Base-by-base conservation (phyloP, 2,797 vertebrate genomes). In the Muraenolepis orangiensis region DNA sequence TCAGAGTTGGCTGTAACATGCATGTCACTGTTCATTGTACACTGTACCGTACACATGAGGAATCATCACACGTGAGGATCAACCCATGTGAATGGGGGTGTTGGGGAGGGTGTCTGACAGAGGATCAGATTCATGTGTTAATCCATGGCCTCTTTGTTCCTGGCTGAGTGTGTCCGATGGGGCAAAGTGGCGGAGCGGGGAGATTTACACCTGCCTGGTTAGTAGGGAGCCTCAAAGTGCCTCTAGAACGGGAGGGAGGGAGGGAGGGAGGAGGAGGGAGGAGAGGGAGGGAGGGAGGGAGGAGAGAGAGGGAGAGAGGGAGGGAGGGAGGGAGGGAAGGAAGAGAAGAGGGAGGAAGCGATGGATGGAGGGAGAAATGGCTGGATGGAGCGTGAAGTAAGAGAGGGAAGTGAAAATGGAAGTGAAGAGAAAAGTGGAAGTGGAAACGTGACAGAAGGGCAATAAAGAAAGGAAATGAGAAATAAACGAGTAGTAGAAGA, bases 111-210 rank as follows among this genome's bases (percentile, higher is more conserved):
- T 30, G 26, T 57, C 67, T 18, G 38, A 5, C 61, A 75, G 67
- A 79, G 78, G 77, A 86, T 87, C 82, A 84, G 83, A 87, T 88
- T 88, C 82, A 82, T 81, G 85, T 74, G 75, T 79, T 84, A 88
- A 90, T 91, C 84, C 36, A 91, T 91, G 81, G 76, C 76, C 80
- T 82, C 82, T 87, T 88, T 87, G 88, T 86, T 85, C 72, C 81
- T 76, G 74, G 51, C 76, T 76, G 79, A 76, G 81, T 82, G 80
- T 84, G 81, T 80, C 80, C 79, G 80, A 85, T 84, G 82, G 81
- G 84, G 81, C 82, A 80, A 74, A 88, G 85, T 87, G 85, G 81
- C 73, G 79, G 79, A 83, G 89, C 88, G 82, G 73, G 76, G 80
- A 80, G 88, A 88, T 87, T 86, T 87, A 89, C 84, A 84, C 84